Evolutionary conservation across 2,888 invertebrate species (phyloP).

Genomic region (Plagodis dolabraria): DNA sequence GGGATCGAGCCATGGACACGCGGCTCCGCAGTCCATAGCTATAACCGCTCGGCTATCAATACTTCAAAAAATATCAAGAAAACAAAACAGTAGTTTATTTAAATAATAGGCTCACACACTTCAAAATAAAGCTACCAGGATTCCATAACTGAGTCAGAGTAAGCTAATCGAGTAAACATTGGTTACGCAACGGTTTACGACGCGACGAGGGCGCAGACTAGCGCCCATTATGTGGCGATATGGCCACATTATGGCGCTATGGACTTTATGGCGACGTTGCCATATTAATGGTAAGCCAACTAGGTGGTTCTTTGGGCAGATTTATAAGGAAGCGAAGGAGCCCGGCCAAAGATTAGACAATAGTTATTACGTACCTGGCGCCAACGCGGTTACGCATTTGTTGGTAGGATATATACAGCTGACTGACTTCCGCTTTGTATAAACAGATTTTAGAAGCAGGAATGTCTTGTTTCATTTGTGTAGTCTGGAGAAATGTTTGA

Average conservation of each 20-base stretch:
- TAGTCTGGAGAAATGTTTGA: no score
- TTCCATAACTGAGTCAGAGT: slow-evolving; percentile 39
- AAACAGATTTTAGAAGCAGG: background rate
- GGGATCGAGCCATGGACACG: no score
- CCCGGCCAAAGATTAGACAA: background rate
- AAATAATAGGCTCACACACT: background rate
- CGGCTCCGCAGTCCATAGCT: no score
- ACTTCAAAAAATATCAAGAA: no score
- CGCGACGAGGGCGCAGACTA: slow-evolving; percentile 32
- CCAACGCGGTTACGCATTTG: slow-evolving; percentile 16
- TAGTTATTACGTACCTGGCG: slow-evolving; percentile 24
- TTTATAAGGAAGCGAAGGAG: slow-evolving; percentile 36
- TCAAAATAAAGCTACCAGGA: slow-evolving; percentile 19
- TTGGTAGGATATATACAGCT: background rate
- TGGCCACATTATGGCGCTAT: slow-evolving; percentile 18
- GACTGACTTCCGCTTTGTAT: background rate
- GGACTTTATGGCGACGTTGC: slow-evolving; percentile 15
- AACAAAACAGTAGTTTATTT: background rate
- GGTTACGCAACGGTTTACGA: slow-evolving; percentile 36
- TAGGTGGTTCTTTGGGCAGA: slow-evolving; percentile 23
- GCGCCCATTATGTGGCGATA: slow-evolving; percentile 24
- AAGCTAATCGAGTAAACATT: slow-evolving; percentile 26
- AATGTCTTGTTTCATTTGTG: no score
- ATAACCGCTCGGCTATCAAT: no score
- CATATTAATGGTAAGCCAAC: slow-evolving; percentile 12